Conservation (phyloP, 2,113 vertebrate genomes). For the Pseudopipra pipra region DNA sequence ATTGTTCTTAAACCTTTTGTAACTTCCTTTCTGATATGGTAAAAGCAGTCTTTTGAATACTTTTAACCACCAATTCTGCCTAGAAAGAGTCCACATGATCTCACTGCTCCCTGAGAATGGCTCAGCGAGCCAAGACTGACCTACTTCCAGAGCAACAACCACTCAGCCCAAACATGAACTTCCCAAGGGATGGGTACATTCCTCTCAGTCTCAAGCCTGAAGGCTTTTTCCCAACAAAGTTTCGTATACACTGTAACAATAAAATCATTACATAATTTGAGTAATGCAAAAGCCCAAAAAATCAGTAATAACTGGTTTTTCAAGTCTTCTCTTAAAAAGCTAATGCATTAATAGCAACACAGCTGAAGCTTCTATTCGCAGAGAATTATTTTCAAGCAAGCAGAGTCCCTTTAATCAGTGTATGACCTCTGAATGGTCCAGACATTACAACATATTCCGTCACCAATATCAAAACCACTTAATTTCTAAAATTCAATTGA, state of each 20-base stretch:
- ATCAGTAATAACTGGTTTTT: not conserved
- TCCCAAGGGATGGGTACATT: accelerated
- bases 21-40: not conserved
- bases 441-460: slow-evolving; percentile 27
- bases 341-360: not conserved
- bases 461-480: not conserved
- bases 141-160: not conserved
- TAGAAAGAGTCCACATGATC: not conserved
- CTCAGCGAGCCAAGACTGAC: not conserved
- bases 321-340: not conserved
- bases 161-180: not conserved
- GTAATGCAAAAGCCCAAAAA: not conserved
- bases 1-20: not conserved
- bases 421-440: not conserved
- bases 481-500: slow-evolving; percentile 11
- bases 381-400: not conserved
- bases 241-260: not conserved
- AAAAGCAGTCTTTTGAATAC: not conserved
- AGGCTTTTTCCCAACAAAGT: not conserved
- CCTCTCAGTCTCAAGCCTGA: not conserved
- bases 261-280: not conserved
- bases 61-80: not conserved
- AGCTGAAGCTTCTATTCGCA: not conserved
- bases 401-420: not conserved
- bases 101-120: not conserved